These are phyloP conservation scores for Kryptopterus vitreolus DNA, from an alignment of 2,797 vertebrate genomes.

Conservation along the genomic window DNA sequence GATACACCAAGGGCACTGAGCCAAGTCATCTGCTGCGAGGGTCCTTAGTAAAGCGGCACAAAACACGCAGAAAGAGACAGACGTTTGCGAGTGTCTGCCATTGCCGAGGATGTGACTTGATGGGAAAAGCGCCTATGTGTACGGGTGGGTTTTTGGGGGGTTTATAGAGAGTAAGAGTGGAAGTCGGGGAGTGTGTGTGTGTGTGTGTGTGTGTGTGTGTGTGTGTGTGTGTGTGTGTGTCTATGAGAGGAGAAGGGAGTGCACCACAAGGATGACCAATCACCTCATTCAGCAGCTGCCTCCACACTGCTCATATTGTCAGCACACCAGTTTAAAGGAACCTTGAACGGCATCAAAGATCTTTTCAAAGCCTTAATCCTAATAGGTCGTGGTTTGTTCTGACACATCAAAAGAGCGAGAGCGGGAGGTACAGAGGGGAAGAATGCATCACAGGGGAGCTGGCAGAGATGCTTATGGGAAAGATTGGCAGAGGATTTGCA, in stretches of 20 bases:
- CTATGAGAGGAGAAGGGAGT: slow-evolving; percentile 48
- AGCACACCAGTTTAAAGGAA: slow-evolving; percentile 82
- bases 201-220: slow-evolving; percentile 36
- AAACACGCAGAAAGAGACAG: slow-evolving; percentile 45
- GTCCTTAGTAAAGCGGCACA: slow-evolving; percentile 52
- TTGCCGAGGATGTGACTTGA: slow-evolving; percentile 57
- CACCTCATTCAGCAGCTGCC: slow-evolving; percentile 80
- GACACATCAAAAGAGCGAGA: slow-evolving; percentile 81
- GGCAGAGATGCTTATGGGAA: slow-evolving; percentile 83
- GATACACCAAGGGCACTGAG: slow-evolving; percentile 57
- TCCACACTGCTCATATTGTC: slow-evolving; percentile 84
- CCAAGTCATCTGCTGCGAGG: slow-evolving; percentile 58
- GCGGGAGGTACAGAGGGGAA: slow-evolving; percentile 74
- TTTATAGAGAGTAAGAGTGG: no score
- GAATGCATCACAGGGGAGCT: slow-evolving; percentile 71
- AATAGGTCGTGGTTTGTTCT: slow-evolving; percentile 87
- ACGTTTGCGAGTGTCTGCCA: slow-evolving; percentile 63
- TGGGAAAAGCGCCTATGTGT: slow-evolving; percentile 35
- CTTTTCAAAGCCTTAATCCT: slow-evolving; percentile 88
- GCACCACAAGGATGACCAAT: slow-evolving; percentile 78
- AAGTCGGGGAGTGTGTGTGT: slow-evolving; percentile 39
- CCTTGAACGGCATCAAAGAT: slow-evolving; percentile 86
- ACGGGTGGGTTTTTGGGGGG: no score
- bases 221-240: slow-evolving; percentile 41
- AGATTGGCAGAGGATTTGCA: slow-evolving; percentile 87